These are phyloP conservation scores for Cerastis leucographa DNA, from an alignment of 2,888 invertebrate species.

Conservation along the genomic window DNA sequence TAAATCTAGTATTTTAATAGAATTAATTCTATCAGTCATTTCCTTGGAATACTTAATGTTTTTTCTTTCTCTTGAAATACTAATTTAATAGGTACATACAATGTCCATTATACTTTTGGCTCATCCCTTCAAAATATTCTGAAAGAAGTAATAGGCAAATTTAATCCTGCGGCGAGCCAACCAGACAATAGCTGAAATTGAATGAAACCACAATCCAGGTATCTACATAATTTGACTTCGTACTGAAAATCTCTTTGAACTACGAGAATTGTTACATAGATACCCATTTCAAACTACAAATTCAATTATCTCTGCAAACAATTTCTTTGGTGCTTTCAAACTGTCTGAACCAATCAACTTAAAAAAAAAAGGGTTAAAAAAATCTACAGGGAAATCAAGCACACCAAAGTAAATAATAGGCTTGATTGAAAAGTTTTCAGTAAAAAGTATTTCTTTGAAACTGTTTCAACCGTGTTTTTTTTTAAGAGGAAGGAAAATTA, in stretches of 20 bases:
- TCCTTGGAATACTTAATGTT: not conserved
- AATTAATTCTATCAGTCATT: conserved; percentile 4
- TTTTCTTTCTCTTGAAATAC: not conserved
- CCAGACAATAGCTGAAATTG: conserved; percentile 43
- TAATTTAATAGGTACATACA: not conserved
- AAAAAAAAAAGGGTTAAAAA: not conserved
- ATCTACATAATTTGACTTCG: conserved; percentile 29
- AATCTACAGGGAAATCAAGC: conserved; percentile 46
- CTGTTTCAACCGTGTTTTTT: not conserved
- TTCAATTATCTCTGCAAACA: conserved; percentile 45
- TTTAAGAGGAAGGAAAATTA: not conserved
- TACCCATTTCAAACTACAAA: conserved; percentile 29
- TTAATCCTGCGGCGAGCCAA: conserved; percentile 15
- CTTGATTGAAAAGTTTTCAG: conserved; percentile 23
- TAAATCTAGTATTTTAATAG: too few species aligned
- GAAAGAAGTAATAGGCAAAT: conserved; percentile 14
- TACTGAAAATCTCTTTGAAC: conserved; percentile 29
- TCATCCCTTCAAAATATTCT: conserved; percentile 12
- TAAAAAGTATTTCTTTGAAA: conserved; percentile 17
- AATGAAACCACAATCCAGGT: conserved; percentile 34
- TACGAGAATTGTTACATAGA: conserved; percentile 6
- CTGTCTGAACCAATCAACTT: conserved; percentile 29
- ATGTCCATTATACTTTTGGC: not conserved
- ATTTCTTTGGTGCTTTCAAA: conserved; percentile 21
- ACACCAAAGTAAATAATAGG: conserved; percentile 19